phyloP scores from a whole-genome alignment of 2,888 invertebrate species.

The Cataglyphis rosenhaueri region DNA sequence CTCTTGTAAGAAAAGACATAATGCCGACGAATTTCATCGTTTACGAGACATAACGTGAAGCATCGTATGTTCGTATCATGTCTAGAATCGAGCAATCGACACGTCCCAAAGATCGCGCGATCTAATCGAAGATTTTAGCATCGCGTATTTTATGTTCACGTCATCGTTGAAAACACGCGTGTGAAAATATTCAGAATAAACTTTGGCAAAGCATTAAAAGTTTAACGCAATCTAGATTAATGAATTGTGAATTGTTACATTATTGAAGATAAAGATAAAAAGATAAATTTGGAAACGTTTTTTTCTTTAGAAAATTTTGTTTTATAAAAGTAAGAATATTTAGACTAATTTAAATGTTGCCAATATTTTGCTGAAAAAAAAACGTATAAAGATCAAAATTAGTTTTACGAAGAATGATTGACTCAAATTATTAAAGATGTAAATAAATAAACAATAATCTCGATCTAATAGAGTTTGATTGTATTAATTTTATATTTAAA shows the following conservation, averaged over 20 bases:
- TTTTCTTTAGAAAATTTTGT: neutral
- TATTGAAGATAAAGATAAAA: neutral
- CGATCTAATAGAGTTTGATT: neutral
- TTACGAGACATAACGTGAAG: slow-evolving; percentile 64
- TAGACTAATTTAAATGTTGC: neutral
- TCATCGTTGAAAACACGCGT: neutral
- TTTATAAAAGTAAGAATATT: neutral
- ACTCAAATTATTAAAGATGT: neutral
- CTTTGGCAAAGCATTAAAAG: neutral
- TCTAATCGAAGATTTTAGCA: slow-evolving; percentile 13
- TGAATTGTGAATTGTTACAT: neutral
- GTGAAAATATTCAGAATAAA: neutral
- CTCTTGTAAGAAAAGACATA: slow-evolving; percentile 61
- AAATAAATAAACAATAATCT: neutral
- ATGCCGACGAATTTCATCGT: slow-evolving; percentile 60
- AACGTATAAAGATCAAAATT: neutral
- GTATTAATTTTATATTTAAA: neutral
- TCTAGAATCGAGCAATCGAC: slow-evolving; percentile 62
- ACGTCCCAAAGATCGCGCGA: neutral
- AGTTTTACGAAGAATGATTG: neutral
- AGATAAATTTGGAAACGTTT: neutral
- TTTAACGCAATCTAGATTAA: neutral
- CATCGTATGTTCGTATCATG: slow-evolving; percentile 41
- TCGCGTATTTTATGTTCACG: neutral
- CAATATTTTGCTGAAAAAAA: neutral